These are phyloP conservation scores for Buteo buteo DNA, from an alignment of 2,113 vertebrate species.

Conservation along the genomic window DNA sequence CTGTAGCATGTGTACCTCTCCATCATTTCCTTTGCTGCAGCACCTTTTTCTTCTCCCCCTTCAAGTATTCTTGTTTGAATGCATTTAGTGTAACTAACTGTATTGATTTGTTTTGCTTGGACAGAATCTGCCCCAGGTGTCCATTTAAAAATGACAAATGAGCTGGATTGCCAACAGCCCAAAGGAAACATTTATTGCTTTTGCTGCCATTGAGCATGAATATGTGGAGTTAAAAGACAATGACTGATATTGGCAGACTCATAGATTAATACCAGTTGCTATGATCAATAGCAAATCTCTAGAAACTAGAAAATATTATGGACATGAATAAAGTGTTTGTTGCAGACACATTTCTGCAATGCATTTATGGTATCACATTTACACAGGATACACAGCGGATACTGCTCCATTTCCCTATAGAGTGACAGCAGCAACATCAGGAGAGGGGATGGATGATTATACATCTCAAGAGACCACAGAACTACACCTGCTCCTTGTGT, in stretches of 20 bases:
- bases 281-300: neutral
- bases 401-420: neutral
- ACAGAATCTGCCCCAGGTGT: neutral
- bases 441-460: neutral
- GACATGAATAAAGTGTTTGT: neutral
- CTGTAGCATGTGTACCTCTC: neutral
- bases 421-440: neutral
- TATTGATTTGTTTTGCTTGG: neutral
- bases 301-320: neutral
- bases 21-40: neutral
- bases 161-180: neutral
- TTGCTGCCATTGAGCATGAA: neutral
- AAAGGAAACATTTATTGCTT: neutral
- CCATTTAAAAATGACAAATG: conserved; percentile 8
- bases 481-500: neutral
- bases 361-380: neutral
- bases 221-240: neutral
- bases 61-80: neutral
- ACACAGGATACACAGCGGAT: neutral
- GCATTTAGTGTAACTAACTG: neutral
- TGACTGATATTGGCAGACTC: neutral
- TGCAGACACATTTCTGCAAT: neutral
- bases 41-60: neutral
- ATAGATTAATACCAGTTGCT: neutral
- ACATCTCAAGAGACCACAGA: neutral